A percentile compares a stretch with the other conserved stretches of the same genome.
Conservation (phyloP, 2,888 invertebrate species). For the Leucophora obtusa region DNA sequence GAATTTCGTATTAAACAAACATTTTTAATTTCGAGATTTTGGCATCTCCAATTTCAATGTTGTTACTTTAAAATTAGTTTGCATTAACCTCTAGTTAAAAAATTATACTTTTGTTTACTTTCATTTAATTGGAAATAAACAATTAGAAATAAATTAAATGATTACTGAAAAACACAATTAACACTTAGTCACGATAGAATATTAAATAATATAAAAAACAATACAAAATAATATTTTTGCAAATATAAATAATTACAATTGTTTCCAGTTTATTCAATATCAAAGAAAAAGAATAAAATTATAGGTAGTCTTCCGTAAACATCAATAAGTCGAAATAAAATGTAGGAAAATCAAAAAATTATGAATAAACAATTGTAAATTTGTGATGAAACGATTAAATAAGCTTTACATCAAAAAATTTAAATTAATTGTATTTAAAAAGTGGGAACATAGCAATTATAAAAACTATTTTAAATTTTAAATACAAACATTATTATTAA, state of each 20-base stretch:
- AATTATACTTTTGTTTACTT: slow-evolving; percentile 8
- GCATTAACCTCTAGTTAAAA: not conserved
- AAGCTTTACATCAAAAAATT: no score
- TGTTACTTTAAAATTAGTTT: not conserved
- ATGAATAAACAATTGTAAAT: not conserved
- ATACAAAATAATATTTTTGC: not conserved
- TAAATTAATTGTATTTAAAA: no score
- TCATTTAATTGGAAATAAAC: slow-evolving; percentile 46
- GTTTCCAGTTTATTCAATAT: not conserved
- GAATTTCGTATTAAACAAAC: no score
- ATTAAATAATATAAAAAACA: slow-evolving; percentile 34
- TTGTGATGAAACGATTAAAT: not conserved
- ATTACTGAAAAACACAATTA: slow-evolving; percentile 41
- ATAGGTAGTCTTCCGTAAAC: slow-evolving; percentile 34
- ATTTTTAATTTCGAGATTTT: no score
- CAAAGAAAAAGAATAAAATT: slow-evolving; percentile 9
- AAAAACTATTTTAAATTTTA: slow-evolving; percentile 12
- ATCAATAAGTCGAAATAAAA: slow-evolving; percentile 10
- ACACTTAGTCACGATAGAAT: slow-evolving; percentile 42
- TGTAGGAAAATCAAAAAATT: slow-evolving; percentile 1
- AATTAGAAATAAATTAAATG: slow-evolving; percentile 49
- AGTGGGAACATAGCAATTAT: no score
- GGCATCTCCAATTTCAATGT: no score
- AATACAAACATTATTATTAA: slow-evolving; percentile 23
- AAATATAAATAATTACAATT: slow-evolving; percentile 7